These are phyloP conservation scores for Meriones unguiculatus DNA, from an alignment of 2,113 vertebrate genomes.

Conservation along the genomic window DNA sequence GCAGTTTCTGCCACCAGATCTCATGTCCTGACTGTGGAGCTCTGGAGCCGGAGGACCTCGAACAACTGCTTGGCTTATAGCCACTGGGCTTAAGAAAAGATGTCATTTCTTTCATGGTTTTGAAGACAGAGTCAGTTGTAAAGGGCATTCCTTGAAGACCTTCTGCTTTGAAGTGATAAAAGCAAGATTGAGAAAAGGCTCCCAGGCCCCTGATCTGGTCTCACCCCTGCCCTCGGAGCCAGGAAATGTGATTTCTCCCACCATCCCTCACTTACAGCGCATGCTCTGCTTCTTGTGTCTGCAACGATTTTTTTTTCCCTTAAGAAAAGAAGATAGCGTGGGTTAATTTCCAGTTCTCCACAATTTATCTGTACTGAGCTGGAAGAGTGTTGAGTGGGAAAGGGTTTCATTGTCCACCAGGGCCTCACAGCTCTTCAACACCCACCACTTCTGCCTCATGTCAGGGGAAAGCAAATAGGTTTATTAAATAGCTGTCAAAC, in stretches of 20 bases:
- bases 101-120: constrained; percentile 73
- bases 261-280: constrained; percentile 61
- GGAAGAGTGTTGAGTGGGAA: constrained; percentile 91
- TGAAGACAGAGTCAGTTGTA: constrained; percentile 76
- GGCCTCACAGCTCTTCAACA: constrained; percentile 91
- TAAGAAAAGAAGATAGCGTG: constrained; percentile 82
- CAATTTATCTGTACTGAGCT: constrained; percentile 89
- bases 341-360: constrained; percentile 89
- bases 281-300: constrained; percentile 56
- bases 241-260: constrained; percentile 75
- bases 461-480: constrained; percentile 90
- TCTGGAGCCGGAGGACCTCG: not conserved
- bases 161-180: constrained; percentile 82
- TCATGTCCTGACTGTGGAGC: not conserved
- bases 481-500: constrained; percentile 93
- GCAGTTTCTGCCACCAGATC: not conserved
- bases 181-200: constrained; percentile 75
- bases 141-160: constrained; percentile 78
- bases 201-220: constrained; percentile 70
- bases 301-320: constrained; percentile 69
- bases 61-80: constrained; percentile 56
- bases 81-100: constrained; percentile 73
- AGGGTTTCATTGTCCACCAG: constrained; percentile 89
- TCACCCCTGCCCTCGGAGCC: constrained; percentile 75
- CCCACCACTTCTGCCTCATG: constrained; percentile 91